Evolutionary conservation across 2,113 vertebrate species (phyloP).

Genomic region (Panthera leo): DNA sequence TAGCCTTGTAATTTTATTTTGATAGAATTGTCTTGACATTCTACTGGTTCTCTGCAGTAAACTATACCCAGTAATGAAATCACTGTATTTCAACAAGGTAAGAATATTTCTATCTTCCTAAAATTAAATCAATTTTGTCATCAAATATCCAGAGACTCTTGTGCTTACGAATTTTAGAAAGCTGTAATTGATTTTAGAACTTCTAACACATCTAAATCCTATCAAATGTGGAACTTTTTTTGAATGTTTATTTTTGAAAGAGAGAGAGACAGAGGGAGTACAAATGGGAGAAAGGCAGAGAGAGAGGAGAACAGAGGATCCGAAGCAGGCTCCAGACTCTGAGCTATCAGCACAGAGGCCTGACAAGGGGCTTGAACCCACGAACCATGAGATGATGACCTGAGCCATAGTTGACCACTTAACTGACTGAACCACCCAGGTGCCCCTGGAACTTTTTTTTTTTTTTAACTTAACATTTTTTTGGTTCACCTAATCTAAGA

Average conservation of each 20-base stretch:
- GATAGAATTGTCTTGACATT: slow-evolving; percentile 31
- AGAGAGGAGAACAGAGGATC: no score
- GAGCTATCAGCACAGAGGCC: no score
- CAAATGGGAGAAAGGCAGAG: no score
- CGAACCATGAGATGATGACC: no score
- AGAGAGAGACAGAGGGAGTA: no score
- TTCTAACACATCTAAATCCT: slow-evolving; percentile 15
- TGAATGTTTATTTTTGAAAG: no score
- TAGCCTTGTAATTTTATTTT: slow-evolving; percentile 31
- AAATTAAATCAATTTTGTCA: slow-evolving; percentile 54
- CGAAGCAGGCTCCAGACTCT: no score
- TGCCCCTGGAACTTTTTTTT: background rate
- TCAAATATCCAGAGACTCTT: slow-evolving; percentile 13
- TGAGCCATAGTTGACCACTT: no score
- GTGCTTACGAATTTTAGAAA: slow-evolving; percentile 31
- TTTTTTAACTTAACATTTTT: background rate
- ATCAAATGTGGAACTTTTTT: background rate
- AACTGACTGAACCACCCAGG: no score
- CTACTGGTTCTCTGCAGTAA: background rate
- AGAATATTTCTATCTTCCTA: background rate
- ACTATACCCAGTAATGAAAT: slow-evolving; percentile 17
- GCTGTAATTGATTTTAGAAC: slow-evolving; percentile 59
- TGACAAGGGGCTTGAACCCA: no score
- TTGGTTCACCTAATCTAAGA: background rate
- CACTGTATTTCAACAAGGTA: background rate